These are phyloP conservation scores for Epicauta chinensis DNA, from an alignment of 1,140 invertebrate genomes.

Conservation along the genomic window DNA sequence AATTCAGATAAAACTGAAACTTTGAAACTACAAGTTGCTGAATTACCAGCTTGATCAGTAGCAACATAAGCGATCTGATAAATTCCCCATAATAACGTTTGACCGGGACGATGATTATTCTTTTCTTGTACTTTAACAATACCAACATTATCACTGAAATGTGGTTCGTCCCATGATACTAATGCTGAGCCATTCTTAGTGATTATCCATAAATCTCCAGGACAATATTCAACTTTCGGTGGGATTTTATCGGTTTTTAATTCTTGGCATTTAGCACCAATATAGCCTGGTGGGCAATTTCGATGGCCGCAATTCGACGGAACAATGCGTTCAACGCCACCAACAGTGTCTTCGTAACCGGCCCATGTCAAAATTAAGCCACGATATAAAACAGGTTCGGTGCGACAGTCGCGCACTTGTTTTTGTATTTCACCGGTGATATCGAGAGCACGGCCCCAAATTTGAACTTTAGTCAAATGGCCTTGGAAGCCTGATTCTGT, in stretches of 20 bases:
- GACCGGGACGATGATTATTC: constrained; percentile 81
- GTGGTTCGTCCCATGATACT: constrained; percentile 91
- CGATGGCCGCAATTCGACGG: constrained; percentile 88
- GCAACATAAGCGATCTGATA: constrained; percentile 93
- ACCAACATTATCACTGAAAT: constrained; percentile 83
- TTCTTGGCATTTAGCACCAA: constrained; percentile 76
- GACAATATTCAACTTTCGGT: constrained; percentile 82
- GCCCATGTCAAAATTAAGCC: constrained; percentile 86
- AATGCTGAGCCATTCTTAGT: constrained; percentile 85
- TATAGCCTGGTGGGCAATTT: constrained; percentile 78
- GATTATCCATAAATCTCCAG: constrained; percentile 90
- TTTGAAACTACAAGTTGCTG: constrained; percentile 88
- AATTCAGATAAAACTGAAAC: constrained; percentile 88
- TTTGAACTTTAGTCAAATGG: constrained; percentile 87
- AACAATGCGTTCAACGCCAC: constrained; percentile 85
- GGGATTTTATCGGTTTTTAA: constrained; percentile 64
- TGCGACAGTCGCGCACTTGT: constrained; percentile 84
- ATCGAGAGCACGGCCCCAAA: constrained; percentile 87
- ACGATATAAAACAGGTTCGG: constrained; percentile 82
- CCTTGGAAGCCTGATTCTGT: constrained; percentile 90
- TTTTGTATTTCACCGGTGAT: constrained; percentile 90
- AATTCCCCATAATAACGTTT: constrained; percentile 86
- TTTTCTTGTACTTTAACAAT: constrained; percentile 75
- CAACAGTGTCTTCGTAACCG: constrained; percentile 81
- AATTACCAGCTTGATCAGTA: constrained; percentile 83